Evolutionary conservation across 1,140 invertebrate genomes (phyloP), one percentile per base, ranked within the genome.

Genomic region (Nasonia longicornis): DNA sequence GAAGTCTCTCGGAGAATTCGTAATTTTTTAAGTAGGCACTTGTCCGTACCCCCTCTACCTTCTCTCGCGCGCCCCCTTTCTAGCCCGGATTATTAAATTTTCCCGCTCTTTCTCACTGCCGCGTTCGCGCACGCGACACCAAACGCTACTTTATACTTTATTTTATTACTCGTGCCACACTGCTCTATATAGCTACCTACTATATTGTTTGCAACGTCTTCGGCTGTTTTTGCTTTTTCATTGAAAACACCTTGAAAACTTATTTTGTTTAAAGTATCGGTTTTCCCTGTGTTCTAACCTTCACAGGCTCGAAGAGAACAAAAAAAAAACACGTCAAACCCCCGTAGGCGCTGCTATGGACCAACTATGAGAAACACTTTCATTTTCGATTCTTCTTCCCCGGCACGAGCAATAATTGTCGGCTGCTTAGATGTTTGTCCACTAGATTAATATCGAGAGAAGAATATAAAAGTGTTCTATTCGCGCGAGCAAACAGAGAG

Each of bases 11-110:
- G 45, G 26, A 45, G 72, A 74, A 74, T 74, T 31, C 26, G 48
- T 74, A 74, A 74, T 74, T 74, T 74, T 29, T 74, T 74, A 74
- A 52, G 45, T 31, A 74, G 72, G 22, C 72, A 20, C n/a, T 45
- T 31, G 72, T 58, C 16, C 42, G 11, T 3, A 6, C 7, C 7
- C 8, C 63, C 16, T n/a, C 14, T 11, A 8, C 45, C 45, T 11
- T 48, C 48, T 20, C 14, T 3, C n/a, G 2, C 22, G 3, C 31
- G 31, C 31, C 31, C 31, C 31, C 3, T 35, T 35, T 35, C 3
- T 35, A 35, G 31, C 20, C 12, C 12, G 10, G 2, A 26, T 52
- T 58, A 58, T 74, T 74, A 58, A 31, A 52, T 74, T 74, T 31
- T 74, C 10, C 22, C 10, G 22, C 64, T 31, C 64, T 42, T 42